A percentile compares a stretch with the other conserved stretches of the same genome.
Evolutionary conservation across 2,797 vertebrate genomes (phyloP).

Genomic region (Urocyon cinereoargenteus): DNA sequence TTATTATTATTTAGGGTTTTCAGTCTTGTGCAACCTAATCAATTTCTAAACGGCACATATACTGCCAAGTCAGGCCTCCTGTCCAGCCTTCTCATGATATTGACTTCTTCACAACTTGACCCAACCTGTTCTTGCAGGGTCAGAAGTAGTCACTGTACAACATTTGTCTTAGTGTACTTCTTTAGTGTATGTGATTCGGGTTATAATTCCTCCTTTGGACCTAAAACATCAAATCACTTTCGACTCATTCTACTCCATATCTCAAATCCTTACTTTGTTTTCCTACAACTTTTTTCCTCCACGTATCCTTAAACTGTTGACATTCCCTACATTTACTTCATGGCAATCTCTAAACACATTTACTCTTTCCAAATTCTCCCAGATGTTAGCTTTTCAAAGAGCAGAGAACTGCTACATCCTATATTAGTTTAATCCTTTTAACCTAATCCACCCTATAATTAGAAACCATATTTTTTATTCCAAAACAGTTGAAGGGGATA

Average conservation of each 20-base stretch:
- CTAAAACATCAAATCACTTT: background rate
- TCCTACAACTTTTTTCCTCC: background rate
- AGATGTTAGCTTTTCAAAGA: slow-evolving; percentile 63
- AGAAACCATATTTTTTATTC: slow-evolving; percentile 57
- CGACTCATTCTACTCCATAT: background rate
- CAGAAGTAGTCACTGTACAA: background rate
- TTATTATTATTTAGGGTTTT: background rate
- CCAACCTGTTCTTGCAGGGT: background rate
- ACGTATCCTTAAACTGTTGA: background rate
- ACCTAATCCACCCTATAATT: slow-evolving; percentile 71
- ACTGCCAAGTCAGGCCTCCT: background rate
- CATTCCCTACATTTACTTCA: background rate
- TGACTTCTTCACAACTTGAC: background rate
- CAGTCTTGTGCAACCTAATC: background rate
- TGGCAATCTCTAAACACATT: background rate
- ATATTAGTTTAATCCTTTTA: slow-evolving; percentile 73
- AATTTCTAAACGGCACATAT: background rate
- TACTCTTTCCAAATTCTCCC: slow-evolving; percentile 44
- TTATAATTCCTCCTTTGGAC: background rate
- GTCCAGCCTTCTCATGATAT: background rate
- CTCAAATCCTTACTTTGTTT: background rate
- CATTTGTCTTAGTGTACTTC: background rate
- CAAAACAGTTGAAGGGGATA: slow-evolving; percentile 67
- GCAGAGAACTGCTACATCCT: slow-evolving; percentile 47
- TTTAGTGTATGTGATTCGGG: background rate